Percentiles rank a stretch among this genome's conserved stretches.
phyloP scores from a whole-genome alignment of 2,797 vertebrate species.

The Intellagama lesueurii region DNA sequence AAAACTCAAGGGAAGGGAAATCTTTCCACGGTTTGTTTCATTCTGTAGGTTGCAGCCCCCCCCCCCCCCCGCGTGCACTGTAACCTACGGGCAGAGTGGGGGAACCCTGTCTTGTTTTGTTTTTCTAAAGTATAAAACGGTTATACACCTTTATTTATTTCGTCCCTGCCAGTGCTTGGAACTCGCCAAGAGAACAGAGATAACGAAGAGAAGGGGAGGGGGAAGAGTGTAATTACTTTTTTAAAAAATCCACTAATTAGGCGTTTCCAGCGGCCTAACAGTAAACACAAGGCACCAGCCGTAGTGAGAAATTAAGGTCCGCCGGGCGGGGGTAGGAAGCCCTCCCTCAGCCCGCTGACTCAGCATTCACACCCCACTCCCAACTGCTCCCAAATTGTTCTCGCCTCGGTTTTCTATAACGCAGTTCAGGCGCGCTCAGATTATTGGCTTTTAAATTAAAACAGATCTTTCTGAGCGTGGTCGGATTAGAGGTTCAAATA shows the following conservation, averaged over 20 bases:
- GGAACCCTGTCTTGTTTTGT: too few species aligned
- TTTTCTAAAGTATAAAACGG: neutral
- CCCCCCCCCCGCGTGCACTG: too few species aligned
- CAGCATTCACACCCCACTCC: slow-evolving; percentile 57
- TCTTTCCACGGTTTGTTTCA: too few species aligned
- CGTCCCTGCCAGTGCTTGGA: too few species aligned
- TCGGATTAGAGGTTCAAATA: neutral
- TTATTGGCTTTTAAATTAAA: slow-evolving; percentile 61
- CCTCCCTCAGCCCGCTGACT: slow-evolving; percentile 63
- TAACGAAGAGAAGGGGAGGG: neutral
- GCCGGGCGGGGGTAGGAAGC: slow-evolving; percentile 2
- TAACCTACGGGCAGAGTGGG: too few species aligned
- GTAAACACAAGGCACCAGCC: slow-evolving; percentile 62
- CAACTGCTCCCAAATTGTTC: slow-evolving; percentile 37
- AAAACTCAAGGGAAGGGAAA: neutral
- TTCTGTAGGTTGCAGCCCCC: neutral
- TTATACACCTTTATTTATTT: neutral
- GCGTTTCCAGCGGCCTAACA: slow-evolving; percentile 68
- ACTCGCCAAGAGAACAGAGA: slow-evolving; percentile 55
- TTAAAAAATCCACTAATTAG: slow-evolving; percentile 79
- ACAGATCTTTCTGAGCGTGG: slow-evolving; percentile 48
- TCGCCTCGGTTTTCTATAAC: slow-evolving; percentile 56
- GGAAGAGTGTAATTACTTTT: slow-evolving; percentile 77
- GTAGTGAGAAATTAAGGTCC: slow-evolving; percentile 60
- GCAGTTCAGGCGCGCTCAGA: slow-evolving; percentile 20